Evolutionary conservation across 1,140 invertebrate species (phyloP).

Genomic region (Zaprionus taronus): DNA sequence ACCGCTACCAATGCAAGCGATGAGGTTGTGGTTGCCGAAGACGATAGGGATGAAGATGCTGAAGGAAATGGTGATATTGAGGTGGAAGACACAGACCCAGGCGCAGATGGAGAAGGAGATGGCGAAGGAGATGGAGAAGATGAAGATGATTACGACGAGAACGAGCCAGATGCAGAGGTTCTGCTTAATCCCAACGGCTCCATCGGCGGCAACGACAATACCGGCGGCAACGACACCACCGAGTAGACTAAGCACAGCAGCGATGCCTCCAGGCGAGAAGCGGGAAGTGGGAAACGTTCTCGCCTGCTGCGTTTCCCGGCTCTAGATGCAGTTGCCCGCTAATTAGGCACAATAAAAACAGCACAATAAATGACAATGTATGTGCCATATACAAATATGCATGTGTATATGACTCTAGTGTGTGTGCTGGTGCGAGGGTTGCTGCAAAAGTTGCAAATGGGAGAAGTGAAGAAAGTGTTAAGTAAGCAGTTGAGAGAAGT

Average conservation of each 20-base stretch:
- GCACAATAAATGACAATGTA: constrained; percentile 10
- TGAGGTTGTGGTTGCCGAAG: neutral
- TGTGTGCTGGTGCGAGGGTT: neutral
- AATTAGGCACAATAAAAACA: constrained; percentile 3
- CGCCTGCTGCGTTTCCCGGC: neutral
- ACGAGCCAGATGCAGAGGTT: neutral
- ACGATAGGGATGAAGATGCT: neutral
- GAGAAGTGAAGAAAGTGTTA: neutral
- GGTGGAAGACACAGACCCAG: too few relatives aligned
- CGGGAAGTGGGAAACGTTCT: neutral
- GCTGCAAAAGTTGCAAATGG: neutral
- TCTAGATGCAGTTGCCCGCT: neutral
- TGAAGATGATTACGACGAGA: neutral
- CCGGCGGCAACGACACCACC: constrained; percentile 5
- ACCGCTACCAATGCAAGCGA: neutral
- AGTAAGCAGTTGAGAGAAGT: neutral
- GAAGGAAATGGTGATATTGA: neutral
- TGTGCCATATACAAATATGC: too few relatives aligned
- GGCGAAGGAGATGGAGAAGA: neutral
- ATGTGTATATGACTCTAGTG: neutral
- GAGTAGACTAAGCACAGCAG: neutral
- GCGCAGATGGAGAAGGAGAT: neutral
- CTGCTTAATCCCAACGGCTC: neutral
- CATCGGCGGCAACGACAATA: constrained; percentile 33
- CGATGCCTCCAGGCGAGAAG: neutral